These are phyloP conservation scores for Acanthiza pusilla DNA, from an alignment of 2,797 vertebrate genomes.

Conservation along the genomic window DNA sequence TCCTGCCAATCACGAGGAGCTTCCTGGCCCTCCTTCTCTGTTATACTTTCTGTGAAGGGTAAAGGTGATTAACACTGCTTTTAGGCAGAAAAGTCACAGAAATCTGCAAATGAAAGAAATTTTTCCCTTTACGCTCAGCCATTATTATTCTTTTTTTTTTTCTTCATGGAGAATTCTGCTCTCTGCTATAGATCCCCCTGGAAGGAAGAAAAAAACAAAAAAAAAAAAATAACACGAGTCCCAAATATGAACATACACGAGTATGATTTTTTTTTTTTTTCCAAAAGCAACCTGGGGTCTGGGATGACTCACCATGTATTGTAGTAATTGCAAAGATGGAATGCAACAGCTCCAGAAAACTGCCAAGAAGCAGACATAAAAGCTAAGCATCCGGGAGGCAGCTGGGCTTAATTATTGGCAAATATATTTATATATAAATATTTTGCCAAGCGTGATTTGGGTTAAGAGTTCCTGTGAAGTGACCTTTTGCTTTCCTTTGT, in stretches of 20 bases:
- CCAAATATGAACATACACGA: not conserved
- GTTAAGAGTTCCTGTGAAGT: slow-evolving; percentile 56
- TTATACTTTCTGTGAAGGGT: not conserved
- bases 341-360: slow-evolving; percentile 35
- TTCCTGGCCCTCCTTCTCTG: not conserved
- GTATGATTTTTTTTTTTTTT: not conserved
- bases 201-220: accelerated
- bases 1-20: not conserved
- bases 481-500: slow-evolving; percentile 62
- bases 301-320: not conserved
- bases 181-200: not conserved
- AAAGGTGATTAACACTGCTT: not conserved
- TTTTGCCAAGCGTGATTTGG: slow-evolving; percentile 61
- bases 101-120: not conserved
- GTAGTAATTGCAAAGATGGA: slow-evolving; percentile 40
- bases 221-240: not conserved
- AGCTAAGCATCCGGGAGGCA: slow-evolving; percentile 22
- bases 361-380: slow-evolving; percentile 14
- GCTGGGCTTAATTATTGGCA: slow-evolving; percentile 61
- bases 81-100: not conserved
- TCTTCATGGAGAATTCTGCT: not conserved
- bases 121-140: accelerated
- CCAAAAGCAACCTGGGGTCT: not conserved
- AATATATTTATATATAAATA: slow-evolving; percentile 69
- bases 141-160: not conserved